Base-by-base conservation (phyloP, 2,113 vertebrate genomes). In the Lonchura striata region DNA sequence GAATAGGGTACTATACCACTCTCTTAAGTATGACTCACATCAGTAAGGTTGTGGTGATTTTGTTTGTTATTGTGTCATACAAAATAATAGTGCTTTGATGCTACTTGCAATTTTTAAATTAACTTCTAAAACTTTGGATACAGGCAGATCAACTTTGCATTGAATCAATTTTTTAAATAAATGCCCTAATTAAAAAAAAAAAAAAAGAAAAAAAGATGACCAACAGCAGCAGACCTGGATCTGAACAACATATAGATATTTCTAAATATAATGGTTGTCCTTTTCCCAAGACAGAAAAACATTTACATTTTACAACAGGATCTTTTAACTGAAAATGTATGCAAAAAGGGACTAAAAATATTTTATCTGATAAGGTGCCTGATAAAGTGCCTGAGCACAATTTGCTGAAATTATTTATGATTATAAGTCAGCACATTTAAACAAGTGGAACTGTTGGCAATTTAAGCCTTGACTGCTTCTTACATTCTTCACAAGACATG, bases 151-250 rank as follows among this genome's bases (percentile, higher is more conserved):
- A 85, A 22, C 21, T 79, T 92, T 37, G 15, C 18, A 47, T 5
- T 82, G 8, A 59, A 90, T 37, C 1, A 1, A 3, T 37, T 78
- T 47, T 49, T 23, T 42, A n/a, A 57, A 66, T 37, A 63, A 70
- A 72, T 17, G 1, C 74, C 10, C 11, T 49, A 56, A 65, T 35
- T 61, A 4, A 22, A 46, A 17, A n/a, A 17, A n/a, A 22, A n/a
- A n/a, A n/a, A n/a, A n/a, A n/a, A n/a, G n/a, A 13, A 56, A 18
- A 31, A 24, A 24, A 16, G 0, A 19, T 4, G 4, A 44, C 5
- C 7, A 41, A 41, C 20, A 69, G 17, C 5, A 41, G 23, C 17
- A 83, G 42, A 57, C 6, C 19, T 61, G 15, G 19, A 54, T 81
- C 28, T 74, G 9, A 84, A 35, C 13, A 59, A 9, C 12, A 50